Conservation (phyloP, 2,888 invertebrate genomes). For the Megastigmus dorsalis region DNA sequence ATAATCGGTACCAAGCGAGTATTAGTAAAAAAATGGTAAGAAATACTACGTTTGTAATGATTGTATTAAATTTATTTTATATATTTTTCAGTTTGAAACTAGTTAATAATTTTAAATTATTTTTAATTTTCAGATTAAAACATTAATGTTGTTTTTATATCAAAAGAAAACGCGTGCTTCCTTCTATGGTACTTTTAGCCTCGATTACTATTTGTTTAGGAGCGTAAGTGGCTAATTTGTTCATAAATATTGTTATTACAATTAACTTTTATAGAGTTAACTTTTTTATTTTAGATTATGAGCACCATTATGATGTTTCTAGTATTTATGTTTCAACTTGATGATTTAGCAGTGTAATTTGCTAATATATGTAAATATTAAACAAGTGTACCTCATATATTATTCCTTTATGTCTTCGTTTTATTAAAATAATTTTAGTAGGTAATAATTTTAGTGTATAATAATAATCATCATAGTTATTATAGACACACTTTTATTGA, state of each 20-base stretch:
- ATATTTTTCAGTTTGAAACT: neutral
- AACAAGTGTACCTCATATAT: too few species aligned
- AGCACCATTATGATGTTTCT: constrained; percentile 31
- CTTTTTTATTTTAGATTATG: constrained; percentile 19
- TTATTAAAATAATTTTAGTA: neutral
- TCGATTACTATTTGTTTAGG: constrained; percentile 24
- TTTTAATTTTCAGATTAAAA: constrained; percentile 30
- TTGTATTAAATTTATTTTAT: neutral
- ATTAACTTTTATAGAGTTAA: neutral
- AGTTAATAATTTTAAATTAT: neutral
- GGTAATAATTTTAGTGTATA: neutral
- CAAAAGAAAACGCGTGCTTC: constrained; percentile 3
- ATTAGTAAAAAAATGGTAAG: constrained; percentile 21
- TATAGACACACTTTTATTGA: neutral
- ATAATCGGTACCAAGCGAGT: constrained; percentile 3
- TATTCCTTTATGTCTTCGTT: neutral
- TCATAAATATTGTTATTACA: neutral
- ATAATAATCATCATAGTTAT: neutral
- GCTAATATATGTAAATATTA: neutral
- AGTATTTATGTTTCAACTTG: constrained; percentile 32
- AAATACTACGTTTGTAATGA: neutral
- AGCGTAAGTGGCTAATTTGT: constrained; percentile 24
- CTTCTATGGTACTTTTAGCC: constrained; percentile 21
- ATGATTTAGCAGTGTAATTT: constrained; percentile 1
- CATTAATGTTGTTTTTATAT: constrained; percentile 10